Evolutionary conservation across 2,113 vertebrate species (phyloP), one percentile per base, ranked within the genome.

Genomic region (Balaenoptera acutorostrata): DNA sequence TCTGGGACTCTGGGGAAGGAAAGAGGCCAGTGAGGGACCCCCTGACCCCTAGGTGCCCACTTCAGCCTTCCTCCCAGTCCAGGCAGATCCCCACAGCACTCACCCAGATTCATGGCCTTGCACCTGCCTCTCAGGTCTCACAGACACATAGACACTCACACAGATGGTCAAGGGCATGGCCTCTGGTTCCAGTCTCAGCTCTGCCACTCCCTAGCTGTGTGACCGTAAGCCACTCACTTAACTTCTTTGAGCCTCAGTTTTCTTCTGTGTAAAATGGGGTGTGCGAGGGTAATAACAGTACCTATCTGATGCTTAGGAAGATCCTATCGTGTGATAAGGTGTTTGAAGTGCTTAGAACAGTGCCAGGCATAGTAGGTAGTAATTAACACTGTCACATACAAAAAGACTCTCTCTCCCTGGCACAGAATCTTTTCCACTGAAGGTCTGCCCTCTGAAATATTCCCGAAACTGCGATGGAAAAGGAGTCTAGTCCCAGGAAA

Each of bases 1-100:
- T 71, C 77, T 98, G 97, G 74, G 96, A 93, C 31, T 99, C 99
- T 99, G 98, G 52, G 33, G 59, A 96, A 98, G n/a, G 63, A 97
- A 96, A 97, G 93, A 13, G 93, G n/a, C n/a, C 44, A 82, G 29
- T 4, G 0, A 98, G 96, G 92, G 77, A 88, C 69, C 82, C 61
- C 61, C 1, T n/a, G 88, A 52, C 49, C 87, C 63, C 14, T 44
- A 49, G 84, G 72, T 77, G 85, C 83, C 52, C 92, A 33, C 63
- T 49, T 36, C 46, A 91, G 33, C 69, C 0, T 80, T 66, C 55
- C 11, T 27, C 57, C 27, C n/a, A 33, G 49, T 20, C 31, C 72
- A 78, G n/a, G 39, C 6, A 77, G 23, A 10, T 13, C 72, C 52
- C 90, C 12, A 74, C 11, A 75, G 78, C 52, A 33, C 36, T 39